Evolutionary conservation across 2,113 vertebrate species (phyloP).

Genomic region (Poeciliopsis prolifica): DNA sequence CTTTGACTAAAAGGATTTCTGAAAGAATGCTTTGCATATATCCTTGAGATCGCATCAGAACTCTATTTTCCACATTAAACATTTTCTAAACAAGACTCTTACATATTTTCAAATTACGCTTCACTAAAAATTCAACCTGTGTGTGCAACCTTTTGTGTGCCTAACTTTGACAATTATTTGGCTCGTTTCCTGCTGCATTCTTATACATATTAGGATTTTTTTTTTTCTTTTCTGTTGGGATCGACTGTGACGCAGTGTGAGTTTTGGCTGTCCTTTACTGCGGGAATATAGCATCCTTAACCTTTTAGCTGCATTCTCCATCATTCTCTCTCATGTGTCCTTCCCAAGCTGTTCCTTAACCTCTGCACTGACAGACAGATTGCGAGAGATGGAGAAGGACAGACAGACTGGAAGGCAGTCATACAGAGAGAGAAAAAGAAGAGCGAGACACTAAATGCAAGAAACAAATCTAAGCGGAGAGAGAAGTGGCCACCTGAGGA

Average conservation of each 20-base stretch:
- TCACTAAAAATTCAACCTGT: not conserved
- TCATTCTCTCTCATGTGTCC: constrained; percentile 75
- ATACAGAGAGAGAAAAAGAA: constrained; percentile 12
- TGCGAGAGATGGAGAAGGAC: constrained; percentile 46
- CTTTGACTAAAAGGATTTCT: constrained; percentile 17
- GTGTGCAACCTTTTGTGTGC: not conserved
- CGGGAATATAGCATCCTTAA: constrained; percentile 76
- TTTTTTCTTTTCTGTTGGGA: constrained; percentile 50
- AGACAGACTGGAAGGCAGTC: constrained; percentile 1
- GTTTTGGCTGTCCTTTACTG: constrained; percentile 76
- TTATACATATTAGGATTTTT: constrained; percentile 22
- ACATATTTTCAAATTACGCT: constrained; percentile 6
- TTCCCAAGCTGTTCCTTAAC: constrained; percentile 73
- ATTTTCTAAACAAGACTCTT: not conserved
- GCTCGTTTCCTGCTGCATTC: not conserved
- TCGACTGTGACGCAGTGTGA: constrained; percentile 74
- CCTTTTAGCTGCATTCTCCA: constrained; percentile 77
- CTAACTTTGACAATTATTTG: not conserved
- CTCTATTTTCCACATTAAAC: not conserved
- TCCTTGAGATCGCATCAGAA: not conserved
- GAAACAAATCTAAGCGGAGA: constrained; percentile 42
- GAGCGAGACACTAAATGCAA: constrained; percentile 23
- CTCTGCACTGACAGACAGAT: constrained; percentile 63
- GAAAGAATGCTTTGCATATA: not conserved
- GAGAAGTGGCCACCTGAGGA: constrained; percentile 73